Percentiles rank a stretch among this genome's conserved stretches.
Evolutionary conservation across 2,888 invertebrate species (phyloP).

Genomic region (Eurytoma californica): DNA sequence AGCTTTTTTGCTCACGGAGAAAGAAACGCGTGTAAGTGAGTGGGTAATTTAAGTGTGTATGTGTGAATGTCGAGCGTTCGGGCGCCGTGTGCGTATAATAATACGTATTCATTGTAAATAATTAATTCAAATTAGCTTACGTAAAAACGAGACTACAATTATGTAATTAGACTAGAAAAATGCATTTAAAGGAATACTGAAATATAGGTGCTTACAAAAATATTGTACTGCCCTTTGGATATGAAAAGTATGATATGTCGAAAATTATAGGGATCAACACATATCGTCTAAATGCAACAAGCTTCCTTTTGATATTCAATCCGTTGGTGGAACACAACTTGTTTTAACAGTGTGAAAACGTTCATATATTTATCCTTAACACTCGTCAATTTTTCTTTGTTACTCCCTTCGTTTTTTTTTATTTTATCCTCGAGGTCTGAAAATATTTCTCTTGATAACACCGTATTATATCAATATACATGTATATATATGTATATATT

Average conservation of each 20-base stretch:
- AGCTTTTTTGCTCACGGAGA: constrained; percentile 34
- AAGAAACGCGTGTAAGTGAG: constrained; percentile 1
- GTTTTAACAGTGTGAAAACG: constrained; percentile 36
- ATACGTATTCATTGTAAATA: constrained; percentile 14
- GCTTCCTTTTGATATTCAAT: constrained; percentile 38
- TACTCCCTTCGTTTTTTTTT: constrained; percentile 7
- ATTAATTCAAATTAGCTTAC: background rate
- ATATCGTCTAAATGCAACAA: constrained; percentile 30
- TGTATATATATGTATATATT: constrained; percentile 44
- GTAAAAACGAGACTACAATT: constrained; percentile 2
- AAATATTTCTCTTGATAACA: constrained; percentile 55
- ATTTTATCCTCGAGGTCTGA: constrained; percentile 32
- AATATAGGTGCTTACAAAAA: constrained; percentile 27
- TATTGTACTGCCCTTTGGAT: constrained; percentile 40
- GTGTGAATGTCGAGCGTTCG: too few relatives aligned
- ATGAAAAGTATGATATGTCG: constrained; percentile 50
- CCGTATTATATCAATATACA: constrained; percentile 47
- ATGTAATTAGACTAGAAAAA: constrained; percentile 1
- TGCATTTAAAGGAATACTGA: constrained; percentile 19
- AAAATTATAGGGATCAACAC: constrained; percentile 28
- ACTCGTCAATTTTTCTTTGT: constrained; percentile 33
- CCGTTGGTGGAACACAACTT: constrained; percentile 35
- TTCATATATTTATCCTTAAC: constrained; percentile 44
- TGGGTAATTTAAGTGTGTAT: background rate
- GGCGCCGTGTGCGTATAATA: constrained; percentile 1